Base-by-base conservation (phyloP, 23 tunicate genomes). In the Aplidium turbinatum region DNA sequence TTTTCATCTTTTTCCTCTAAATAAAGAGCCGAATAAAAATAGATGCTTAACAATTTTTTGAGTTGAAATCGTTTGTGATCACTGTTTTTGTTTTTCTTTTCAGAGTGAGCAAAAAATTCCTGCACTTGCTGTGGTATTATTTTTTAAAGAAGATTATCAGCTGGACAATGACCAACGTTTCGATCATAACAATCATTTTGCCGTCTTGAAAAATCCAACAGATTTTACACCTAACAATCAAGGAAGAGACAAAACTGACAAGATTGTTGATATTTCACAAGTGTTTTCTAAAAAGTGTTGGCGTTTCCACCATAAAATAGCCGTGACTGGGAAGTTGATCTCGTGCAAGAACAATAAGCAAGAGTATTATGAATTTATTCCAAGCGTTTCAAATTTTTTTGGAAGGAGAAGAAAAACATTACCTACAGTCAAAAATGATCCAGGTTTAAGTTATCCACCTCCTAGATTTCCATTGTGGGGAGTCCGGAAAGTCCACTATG, bases 221-320 rank as follows among this genome's bases (percentile, higher is more conserved):
- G n/a, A n/a, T n/a, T n/a, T n/a, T n/a, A n/a, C n/a, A n/a, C n/a
- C n/a, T n/a, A n/a, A n/a, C n/a, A n/a, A n/a, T n/a, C n/a, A n/a
- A n/a, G n/a, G n/a, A n/a, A n/a, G n/a, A n/a, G n/a, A n/a, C n/a
- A n/a, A n/a, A n/a, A n/a, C n/a, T n/a, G n/a, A n/a, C n/a, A n/a
- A n/a, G n/a, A n/a, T n/a, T n/a, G n/a, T n/a, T n/a, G n/a, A n/a
- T n/a, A 35, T 72, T 36, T n/a, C 35, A 29, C 38, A 76, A 34
- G 22, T 62, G 1, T 77, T 85, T 22, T 34, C 31, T 1, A 46
- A 58, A 30, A 32, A 45, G 66, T 86, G 86, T 22, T 91, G 97
- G 97, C 47, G 47, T 38, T 91, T 83, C 57, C 97, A 91, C 47
- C 97, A 91, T 83, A 85, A 75, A 61, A 78, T 85, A 7, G 80